Conservation (phyloP, 2,113 vertebrate species). For the Cnemophilus loriae region DNA sequence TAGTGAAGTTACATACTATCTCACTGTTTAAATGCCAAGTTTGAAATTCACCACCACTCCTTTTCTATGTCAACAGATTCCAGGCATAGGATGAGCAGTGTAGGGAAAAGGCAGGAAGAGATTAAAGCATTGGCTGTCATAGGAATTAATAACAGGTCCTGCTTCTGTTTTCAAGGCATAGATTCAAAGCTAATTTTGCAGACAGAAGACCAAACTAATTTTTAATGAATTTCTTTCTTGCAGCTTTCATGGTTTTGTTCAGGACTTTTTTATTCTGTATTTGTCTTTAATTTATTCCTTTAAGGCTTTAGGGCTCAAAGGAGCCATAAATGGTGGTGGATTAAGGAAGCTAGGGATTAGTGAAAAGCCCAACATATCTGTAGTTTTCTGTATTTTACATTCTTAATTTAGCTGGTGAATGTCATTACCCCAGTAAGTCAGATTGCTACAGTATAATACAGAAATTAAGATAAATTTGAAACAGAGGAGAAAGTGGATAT, state of each 20-base stretch:
- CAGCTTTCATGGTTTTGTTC: not conserved
- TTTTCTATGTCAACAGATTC: conserved; percentile 4
- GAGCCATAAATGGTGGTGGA: not conserved
- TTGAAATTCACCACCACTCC: conserved; percentile 38
- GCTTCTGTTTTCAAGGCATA: not conserved
- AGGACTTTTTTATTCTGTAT: not conserved
- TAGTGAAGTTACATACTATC: conserved; percentile 3
- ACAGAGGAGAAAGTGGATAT: not conserved
- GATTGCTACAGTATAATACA: not conserved
- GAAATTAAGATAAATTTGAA: not conserved
- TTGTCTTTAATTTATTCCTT: not conserved
- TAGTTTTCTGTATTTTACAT: not conserved
- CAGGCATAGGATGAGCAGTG: conserved; percentile 10
- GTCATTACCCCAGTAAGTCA: not conserved
- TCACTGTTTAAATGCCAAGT: not conserved
- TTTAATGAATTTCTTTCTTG: not conserved
- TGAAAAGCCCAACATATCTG: not conserved
- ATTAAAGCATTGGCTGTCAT: conserved; percentile 23
- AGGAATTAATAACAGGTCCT: conserved; percentile 25
- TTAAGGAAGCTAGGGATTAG: not conserved
- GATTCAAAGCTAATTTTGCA: conserved; percentile 22
- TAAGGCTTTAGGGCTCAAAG: not conserved
- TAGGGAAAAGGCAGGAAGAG: conserved; percentile 26
- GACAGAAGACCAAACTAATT: not conserved
- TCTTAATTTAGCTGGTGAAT: not conserved